Base-by-base conservation (phyloP, 1,140 invertebrate genomes). In the Ceratina calcarata region DNA sequence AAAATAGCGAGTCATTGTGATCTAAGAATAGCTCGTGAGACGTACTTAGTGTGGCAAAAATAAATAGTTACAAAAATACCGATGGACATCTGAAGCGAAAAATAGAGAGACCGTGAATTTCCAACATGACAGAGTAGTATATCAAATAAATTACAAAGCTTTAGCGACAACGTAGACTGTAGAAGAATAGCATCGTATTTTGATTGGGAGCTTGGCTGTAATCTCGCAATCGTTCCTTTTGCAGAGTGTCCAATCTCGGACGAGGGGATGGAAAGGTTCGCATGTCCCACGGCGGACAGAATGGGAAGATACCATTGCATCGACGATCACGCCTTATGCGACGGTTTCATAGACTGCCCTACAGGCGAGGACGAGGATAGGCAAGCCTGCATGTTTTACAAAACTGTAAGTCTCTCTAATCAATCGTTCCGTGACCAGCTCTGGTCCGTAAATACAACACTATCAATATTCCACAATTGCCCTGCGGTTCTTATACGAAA, bases 361-460 rank as follows among this genome's bases (percentile, higher is more conserved):
- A 95, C 95, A 79, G 97, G 96, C 69, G 98, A 98, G 91, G 98
- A 99, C 91, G 98, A 99, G 91, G 97, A 99, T 89, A 94, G 97
- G 89, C 96, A 97, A 92, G 96, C 97, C 69, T 99, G 98, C 94
- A 98, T 99, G 97, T 99, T 99, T 94, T 98, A 98, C 93, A 99
- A 98, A 96, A 99, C 97, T 95, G 98, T 99, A 95, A 94, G 94
- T 92, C 32, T 67, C n/a, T 60, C n/a, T 60, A 37, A 61, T 79
- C 62, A 66, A 18, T 24, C 24, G 8, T 37, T 15, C 55, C 18
- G 58, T 65, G 4, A 65, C 51, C 24, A 27, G 49, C 32, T 55
- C 6, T 2, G 3, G 1, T n/a, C 7, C 6, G 7, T 12, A 37
- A 24, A 45, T 24, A 16, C 55, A 57, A 49, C 49, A 6, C 61